A percentile compares a stretch with the other conserved stretches of the same genome.
phyloP scores from a whole-genome alignment of 2,113 vertebrate species.

The Campylorhamphus procurvoides region DNA sequence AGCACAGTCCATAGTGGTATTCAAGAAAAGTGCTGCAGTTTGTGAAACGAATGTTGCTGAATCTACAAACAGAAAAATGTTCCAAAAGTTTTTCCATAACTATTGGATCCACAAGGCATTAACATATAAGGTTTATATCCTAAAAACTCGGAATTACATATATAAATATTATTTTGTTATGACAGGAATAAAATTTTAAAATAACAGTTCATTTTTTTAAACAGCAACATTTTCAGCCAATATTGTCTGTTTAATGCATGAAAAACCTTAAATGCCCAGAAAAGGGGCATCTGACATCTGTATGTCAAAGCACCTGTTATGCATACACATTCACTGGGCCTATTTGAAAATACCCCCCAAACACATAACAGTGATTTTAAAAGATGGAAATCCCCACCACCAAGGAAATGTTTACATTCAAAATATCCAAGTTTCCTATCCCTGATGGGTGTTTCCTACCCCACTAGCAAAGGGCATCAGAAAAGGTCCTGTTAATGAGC shows the following conservation, averaged over 20 bases:
- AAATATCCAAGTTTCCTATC: background rate
- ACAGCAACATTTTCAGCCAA: background rate
- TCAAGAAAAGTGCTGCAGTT: constrained; percentile 76
- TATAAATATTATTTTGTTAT: background rate
- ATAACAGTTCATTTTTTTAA: background rate
- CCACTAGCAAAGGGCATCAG: background rate
- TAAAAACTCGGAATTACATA: background rate
- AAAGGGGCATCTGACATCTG: background rate
- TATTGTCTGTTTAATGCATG: background rate
- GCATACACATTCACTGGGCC: background rate
- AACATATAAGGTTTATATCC: background rate
- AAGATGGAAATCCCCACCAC: background rate
- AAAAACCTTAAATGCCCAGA: background rate
- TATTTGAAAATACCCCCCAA: background rate
- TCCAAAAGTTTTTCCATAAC: constrained; percentile 27
- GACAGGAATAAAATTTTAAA: background rate
- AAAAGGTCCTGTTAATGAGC: background rate
- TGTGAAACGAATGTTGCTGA: constrained; percentile 54
- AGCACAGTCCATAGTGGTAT: constrained; percentile 82
- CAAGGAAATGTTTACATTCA: background rate
- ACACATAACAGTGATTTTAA: background rate
- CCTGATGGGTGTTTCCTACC: background rate
- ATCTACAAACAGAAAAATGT: constrained; percentile 62
- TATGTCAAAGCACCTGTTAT: background rate
- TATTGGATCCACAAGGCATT: background rate